These are phyloP conservation scores for Lysandra bellargus DNA, from an alignment of 2,888 invertebrate genomes.

Conservation along the genomic window DNA sequence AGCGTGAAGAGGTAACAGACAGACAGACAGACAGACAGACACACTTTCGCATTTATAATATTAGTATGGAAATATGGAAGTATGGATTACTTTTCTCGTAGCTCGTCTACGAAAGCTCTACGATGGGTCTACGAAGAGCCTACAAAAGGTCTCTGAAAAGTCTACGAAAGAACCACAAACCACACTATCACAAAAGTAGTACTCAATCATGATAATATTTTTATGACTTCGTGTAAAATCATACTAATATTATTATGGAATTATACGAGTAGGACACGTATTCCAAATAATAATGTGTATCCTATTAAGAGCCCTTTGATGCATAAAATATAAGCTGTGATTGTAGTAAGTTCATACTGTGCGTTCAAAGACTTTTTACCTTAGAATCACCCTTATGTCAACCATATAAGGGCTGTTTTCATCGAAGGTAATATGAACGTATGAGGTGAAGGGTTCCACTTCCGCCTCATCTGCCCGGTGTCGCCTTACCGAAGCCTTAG, in stretches of 20 bases:
- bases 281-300: background rate
- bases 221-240: too few species aligned
- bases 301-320: background rate
- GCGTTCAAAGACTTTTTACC: background rate
- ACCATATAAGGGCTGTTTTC: background rate
- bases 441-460: constrained; percentile 6
- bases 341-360: background rate
- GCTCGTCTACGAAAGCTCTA: too few species aligned
- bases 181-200: too few species aligned
- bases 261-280: background rate
- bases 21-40: too few species aligned
- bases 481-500: background rate
- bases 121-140: too few species aligned
- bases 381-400: background rate
- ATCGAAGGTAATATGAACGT: background rate
- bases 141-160: too few species aligned
- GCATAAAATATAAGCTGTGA: background rate
- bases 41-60: too few species aligned
- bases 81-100: too few species aligned
- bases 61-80: too few species aligned
- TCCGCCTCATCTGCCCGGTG: background rate
- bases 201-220: too few species aligned
- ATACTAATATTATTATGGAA: background rate
- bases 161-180: too few species aligned
- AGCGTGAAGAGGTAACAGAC: too few species aligned